A percentile compares a stretch with the other conserved stretches of the same genome.
These are phyloP conservation scores for Antedon mediterranea DNA, from an alignment of 53 echinoderm and acorn worm species.

Conservation along the genomic window DNA sequence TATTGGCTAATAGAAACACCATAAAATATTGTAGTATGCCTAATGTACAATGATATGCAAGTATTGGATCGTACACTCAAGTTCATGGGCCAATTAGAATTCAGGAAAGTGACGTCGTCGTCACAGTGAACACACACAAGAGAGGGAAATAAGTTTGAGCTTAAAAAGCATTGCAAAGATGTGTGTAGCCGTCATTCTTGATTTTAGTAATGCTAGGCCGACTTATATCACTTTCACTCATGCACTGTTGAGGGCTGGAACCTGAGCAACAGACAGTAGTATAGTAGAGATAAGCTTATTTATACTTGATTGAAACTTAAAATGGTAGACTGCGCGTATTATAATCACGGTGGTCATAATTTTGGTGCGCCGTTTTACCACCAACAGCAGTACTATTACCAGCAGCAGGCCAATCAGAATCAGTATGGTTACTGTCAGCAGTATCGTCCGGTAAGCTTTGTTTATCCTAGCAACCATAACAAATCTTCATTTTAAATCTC, in stretches of 20 bases:
- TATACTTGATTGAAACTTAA: too few species aligned
- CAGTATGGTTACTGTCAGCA: not conserved
- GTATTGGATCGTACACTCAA: not conserved
- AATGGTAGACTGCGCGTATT: not conserved
- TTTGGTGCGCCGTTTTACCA: not conserved
- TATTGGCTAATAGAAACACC: not conserved
- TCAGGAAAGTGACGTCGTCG: not conserved
- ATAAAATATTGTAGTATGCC: not conserved
- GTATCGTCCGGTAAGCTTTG: not conserved
- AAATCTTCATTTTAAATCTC: too few species aligned
- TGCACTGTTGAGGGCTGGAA: not conserved
- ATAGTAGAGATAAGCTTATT: too few species aligned
- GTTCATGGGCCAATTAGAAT: not conserved
- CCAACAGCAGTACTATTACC: not conserved
- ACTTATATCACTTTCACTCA: not conserved
- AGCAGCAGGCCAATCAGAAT: not conserved
- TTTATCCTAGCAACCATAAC: not conserved
- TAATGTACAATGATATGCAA: not conserved
- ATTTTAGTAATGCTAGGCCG: not conserved
- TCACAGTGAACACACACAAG: not conserved
- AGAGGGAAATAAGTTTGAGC: not conserved
- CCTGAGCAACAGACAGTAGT: not conserved
- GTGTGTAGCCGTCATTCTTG: not conserved
- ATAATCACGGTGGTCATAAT: not conserved
- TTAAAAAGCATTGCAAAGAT: not conserved